Conservation (phyloP, 2,888 invertebrate genomes). For the Hydropsyche betteni region DNA sequence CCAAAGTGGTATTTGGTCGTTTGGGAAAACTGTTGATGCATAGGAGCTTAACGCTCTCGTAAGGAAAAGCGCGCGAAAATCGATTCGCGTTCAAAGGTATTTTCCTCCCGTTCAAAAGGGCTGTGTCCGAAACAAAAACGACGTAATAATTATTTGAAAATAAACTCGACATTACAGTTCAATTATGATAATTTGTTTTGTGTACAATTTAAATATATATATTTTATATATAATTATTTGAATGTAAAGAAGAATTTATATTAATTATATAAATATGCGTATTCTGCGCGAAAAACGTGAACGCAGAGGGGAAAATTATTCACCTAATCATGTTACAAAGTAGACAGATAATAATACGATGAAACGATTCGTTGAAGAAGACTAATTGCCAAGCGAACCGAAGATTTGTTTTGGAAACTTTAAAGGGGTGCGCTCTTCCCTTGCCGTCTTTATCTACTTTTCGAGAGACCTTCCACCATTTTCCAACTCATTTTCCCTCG, state of each 20-base stretch:
- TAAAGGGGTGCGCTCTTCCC: conserved; percentile 9
- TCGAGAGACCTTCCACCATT: no score
- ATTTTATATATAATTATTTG: no score
- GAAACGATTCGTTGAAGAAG: conserved; percentile 8
- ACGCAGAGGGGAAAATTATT: not conserved
- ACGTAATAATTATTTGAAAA: no score
- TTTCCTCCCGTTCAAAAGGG: not conserved
- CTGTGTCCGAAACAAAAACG: no score
- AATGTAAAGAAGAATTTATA: no score
- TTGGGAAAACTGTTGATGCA: conserved; percentile 43
- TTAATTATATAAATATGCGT: no score
- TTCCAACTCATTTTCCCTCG: not conserved
- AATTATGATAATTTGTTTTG: no score
- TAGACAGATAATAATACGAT: conserved; percentile 17
- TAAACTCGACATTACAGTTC: no score
- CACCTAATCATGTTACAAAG: conserved; percentile 12
- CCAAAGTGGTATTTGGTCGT: conserved; percentile 46
- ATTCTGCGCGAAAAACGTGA: no score
- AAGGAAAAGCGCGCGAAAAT: conserved; percentile 29
- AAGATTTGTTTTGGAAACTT: conserved; percentile 20
- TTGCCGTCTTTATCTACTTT: not conserved
- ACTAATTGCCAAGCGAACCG: conserved; percentile 6
- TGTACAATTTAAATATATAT: no score
- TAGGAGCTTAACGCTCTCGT: conserved; percentile 33
- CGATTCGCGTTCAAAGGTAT: conserved; percentile 35